Evolutionary conservation across 1,140 invertebrate species (phyloP).

Genomic region (Acromyrmex charruanus): DNA sequence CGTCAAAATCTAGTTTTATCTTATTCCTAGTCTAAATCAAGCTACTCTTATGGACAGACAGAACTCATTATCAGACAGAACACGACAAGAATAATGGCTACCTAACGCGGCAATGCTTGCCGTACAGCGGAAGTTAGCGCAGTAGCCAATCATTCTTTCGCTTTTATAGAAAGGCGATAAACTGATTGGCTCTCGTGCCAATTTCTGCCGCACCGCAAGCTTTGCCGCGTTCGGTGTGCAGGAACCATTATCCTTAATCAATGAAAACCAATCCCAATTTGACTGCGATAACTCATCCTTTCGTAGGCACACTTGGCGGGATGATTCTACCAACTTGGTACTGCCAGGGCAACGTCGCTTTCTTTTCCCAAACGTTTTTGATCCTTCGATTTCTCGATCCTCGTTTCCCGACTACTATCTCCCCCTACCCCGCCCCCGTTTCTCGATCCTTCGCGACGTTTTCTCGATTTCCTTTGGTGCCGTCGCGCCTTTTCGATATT

Average conservation of each 20-base stretch:
- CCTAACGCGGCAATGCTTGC: too few species aligned
- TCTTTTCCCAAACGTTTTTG: conserved; percentile 34
- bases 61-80: too few species aligned
- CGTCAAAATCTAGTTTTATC: neutral
- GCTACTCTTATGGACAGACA: too few species aligned
- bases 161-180: too few species aligned
- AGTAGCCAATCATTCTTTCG: too few species aligned
- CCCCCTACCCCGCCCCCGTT: neutral
- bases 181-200: too few species aligned
- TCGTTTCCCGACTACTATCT: neutral
- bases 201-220: too few species aligned
- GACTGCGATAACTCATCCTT: neutral
- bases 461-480: conserved; percentile 70
- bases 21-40: too few species aligned
- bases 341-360: conserved; percentile 42
- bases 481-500: conserved; percentile 42
- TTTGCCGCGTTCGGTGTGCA: too few species aligned
- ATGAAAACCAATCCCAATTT: neutral
- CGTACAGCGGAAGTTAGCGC: too few species aligned
- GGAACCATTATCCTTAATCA: too few species aligned
- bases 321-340: neutral
- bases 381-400: neutral
- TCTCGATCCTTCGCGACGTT: conserved; percentile 35
- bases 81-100: too few species aligned
- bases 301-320: neutral